phyloP scores from a whole-genome alignment of 1,140 invertebrate genomes.

The Augochlora pura region DNA sequence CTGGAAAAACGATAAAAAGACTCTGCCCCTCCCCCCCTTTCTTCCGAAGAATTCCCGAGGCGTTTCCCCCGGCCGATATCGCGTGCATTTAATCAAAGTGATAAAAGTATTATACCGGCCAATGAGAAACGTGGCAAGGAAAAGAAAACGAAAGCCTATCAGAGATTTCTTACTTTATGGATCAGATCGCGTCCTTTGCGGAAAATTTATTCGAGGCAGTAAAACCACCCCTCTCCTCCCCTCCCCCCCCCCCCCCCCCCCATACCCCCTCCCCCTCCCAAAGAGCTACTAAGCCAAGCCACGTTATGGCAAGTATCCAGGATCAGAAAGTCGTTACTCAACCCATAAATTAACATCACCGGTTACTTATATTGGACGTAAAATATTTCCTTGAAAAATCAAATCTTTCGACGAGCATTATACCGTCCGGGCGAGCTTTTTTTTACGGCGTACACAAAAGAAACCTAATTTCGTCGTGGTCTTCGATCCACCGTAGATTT shows the following conservation, averaged over 20 bases:
- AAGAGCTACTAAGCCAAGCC: conserved; percentile 42
- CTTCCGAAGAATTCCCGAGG: background rate
- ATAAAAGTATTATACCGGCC: conserved; percentile 46
- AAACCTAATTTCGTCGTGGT: no score
- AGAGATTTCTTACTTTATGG: conserved; percentile 62
- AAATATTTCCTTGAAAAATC: conserved; percentile 21
- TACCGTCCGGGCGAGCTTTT: no score
- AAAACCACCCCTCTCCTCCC: conserved; percentile 49
- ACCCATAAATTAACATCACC: conserved; percentile 61
- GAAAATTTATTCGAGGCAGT: conserved; percentile 62
- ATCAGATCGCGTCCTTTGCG: conserved; percentile 48
- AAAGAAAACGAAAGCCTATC: conserved; percentile 60
- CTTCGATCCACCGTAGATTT: no score
- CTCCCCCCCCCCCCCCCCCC: no score
- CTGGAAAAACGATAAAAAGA: background rate
- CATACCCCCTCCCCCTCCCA: no score
- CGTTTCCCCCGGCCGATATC: conserved; percentile 6
- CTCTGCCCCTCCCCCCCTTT: no score
- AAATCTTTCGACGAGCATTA: conserved; percentile 38
- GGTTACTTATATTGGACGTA: conserved; percentile 47
- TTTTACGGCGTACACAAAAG: background rate
- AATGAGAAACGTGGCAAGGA: conserved; percentile 20
- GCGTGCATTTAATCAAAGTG: conserved; percentile 27
- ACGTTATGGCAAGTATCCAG: conserved; percentile 61
- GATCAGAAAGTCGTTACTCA: conserved; percentile 61